phyloP scores from a whole-genome alignment of 1,140 invertebrate species.

The Aplysia californica region DNA sequence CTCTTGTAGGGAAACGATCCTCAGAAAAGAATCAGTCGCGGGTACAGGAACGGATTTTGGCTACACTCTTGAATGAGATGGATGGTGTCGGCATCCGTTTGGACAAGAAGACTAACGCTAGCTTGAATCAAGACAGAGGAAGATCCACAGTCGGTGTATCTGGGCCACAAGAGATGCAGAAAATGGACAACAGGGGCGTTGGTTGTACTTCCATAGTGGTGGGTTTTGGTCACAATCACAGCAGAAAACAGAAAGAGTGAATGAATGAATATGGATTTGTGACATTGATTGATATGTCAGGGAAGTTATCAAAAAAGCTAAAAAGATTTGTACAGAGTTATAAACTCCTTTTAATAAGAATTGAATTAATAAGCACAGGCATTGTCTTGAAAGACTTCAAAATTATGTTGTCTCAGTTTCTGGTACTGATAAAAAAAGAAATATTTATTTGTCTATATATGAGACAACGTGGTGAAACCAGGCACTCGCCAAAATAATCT shows the following conservation, averaged over 20 bases:
- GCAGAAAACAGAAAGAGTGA: background rate
- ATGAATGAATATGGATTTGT: background rate
- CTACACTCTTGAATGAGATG: slow-evolving; percentile 64
- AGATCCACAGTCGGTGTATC: too few relatives aligned
- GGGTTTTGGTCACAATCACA: background rate
- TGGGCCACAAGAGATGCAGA: background rate
- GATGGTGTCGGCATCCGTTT: slow-evolving; percentile 72
- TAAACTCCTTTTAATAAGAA: too few relatives aligned
- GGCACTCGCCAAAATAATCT: too few relatives aligned
- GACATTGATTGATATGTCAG: background rate
- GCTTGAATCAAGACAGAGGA: too few relatives aligned
- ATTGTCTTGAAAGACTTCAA: too few relatives aligned
- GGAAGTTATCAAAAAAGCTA: background rate
- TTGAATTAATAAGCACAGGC: too few relatives aligned
- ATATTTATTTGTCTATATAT: too few relatives aligned
- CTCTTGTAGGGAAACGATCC: slow-evolving; percentile 59
- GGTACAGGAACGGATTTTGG: slow-evolving; percentile 61
- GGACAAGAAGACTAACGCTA: slow-evolving; percentile 42
- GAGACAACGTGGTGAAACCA: too few relatives aligned
- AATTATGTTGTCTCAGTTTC: too few relatives aligned
- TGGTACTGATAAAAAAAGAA: too few relatives aligned
- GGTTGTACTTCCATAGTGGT: background rate
- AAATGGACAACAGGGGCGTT: background rate
- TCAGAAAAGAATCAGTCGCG: slow-evolving; percentile 57
- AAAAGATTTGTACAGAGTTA: too few relatives aligned